Percentiles rank a stretch among this genome's conserved stretches.
phyloP scores from a whole-genome alignment of 1,140 invertebrate species.

The Euura saliciscinereae region DNA sequence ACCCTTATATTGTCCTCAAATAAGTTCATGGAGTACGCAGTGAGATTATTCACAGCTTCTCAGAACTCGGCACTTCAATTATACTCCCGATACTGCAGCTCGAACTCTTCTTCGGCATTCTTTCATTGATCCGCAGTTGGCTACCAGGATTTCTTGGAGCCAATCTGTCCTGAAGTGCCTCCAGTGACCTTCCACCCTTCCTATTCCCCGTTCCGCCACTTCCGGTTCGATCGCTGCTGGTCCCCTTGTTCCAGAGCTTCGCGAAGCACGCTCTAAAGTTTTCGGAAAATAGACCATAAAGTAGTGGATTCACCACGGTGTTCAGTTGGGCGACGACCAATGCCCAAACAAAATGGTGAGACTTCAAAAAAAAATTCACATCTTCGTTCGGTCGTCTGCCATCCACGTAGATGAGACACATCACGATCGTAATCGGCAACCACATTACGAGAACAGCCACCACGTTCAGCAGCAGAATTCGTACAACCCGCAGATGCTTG shows the following conservation, averaged over 20 bases:
- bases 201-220: conserved; percentile 28
- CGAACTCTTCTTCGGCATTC: conserved; percentile 42
- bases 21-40: background rate
- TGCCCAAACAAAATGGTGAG: conserved; percentile 64
- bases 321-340: conserved; percentile 71
- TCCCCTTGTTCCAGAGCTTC: conserved; percentile 47
- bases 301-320: conserved; percentile 78
- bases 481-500: conserved; percentile 64
- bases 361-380: conserved; percentile 59
- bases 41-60: conserved; percentile 35
- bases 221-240: conserved; percentile 24
- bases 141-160: conserved; percentile 33
- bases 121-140: conserved; percentile 30
- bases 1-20: too few species aligned
- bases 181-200: conserved; percentile 36
- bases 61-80: conserved; percentile 44
- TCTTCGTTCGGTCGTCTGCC: conserved; percentile 59
- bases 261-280: conserved; percentile 70
- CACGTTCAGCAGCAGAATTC: conserved; percentile 64
- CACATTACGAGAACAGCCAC: conserved; percentile 66
- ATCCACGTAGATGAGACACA: conserved; percentile 65
- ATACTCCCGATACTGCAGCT: conserved; percentile 48
- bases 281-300: conserved; percentile 80
- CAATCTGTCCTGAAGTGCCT: conserved; percentile 39
- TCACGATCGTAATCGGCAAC: conserved; percentile 64